A percentile compares a stretch with the other conserved stretches of the same genome.
Conservation (phyloP, 1,140 invertebrate genomes). For the Ganaspis sp. region DNA sequence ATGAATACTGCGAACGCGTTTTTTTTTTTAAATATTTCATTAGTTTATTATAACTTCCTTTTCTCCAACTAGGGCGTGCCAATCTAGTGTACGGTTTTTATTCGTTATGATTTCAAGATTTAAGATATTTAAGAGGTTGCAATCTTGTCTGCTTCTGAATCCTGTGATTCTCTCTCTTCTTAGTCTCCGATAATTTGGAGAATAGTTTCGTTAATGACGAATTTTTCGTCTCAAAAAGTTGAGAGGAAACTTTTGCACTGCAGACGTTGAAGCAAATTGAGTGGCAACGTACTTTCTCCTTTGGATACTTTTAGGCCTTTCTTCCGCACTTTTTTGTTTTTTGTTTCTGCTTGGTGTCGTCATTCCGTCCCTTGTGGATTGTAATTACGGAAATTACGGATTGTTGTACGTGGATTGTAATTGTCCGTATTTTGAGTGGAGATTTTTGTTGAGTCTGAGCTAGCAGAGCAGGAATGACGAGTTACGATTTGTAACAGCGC, state of each 20-base stretch:
- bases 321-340: not conserved
- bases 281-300: too few species aligned
- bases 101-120: too few species aligned
- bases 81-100: conserved; percentile 58
- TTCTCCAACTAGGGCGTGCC: conserved; percentile 57
- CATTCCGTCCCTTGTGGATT: conserved; percentile 10
- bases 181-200: not conserved
- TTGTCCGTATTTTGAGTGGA: not conserved
- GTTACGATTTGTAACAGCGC: not conserved
- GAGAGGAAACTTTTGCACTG: not conserved
- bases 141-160: not conserved
- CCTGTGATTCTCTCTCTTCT: not conserved
- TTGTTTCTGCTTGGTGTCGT: not conserved
- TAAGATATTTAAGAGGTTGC: too few species aligned
- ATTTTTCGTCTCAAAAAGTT: conserved; percentile 2
- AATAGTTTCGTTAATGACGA: not conserved
- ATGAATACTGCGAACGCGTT: conserved; percentile 64
- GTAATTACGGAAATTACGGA: not conserved
- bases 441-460: not conserved
- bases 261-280: not conserved
- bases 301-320: conserved; percentile 14
- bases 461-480: conserved; percentile 12
- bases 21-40: conserved; percentile 61
- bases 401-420: too few species aligned
- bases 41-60: conserved; percentile 51